Percentiles rank a stretch among this genome's conserved stretches.
Evolutionary conservation across 2,797 vertebrate species (phyloP).

Genomic region (Anguilla marmorata): DNA sequence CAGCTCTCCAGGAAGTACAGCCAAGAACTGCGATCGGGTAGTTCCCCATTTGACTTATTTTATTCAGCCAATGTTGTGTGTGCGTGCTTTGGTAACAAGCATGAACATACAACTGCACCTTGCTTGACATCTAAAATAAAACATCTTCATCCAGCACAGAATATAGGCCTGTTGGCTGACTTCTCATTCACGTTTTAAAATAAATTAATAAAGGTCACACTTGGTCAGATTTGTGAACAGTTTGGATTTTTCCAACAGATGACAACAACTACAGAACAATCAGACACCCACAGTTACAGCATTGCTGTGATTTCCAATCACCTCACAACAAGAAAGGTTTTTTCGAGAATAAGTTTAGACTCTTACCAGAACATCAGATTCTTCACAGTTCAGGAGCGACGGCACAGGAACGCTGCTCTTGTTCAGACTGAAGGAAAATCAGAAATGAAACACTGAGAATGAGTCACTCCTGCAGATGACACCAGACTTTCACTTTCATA

Average conservation of each 20-base stretch:
- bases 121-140: not conserved
- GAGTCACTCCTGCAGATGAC: not conserved
- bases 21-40: not conserved
- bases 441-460: not conserved
- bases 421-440: not conserved
- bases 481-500: not conserved
- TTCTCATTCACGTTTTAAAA: not conserved
- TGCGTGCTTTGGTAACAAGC: not conserved
- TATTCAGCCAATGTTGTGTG: not conserved
- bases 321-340: not conserved
- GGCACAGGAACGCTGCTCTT: not conserved
- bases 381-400: too few species aligned
- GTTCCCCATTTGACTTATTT: not conserved
- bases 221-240: not conserved
- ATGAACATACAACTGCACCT: not conserved
- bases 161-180: not conserved
- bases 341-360: not conserved
- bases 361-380: not conserved
- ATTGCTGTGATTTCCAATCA: not conserved
- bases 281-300: not conserved
- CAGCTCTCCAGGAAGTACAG: not conserved
- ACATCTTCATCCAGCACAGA: not conserved
- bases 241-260: not conserved
- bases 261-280: not conserved
- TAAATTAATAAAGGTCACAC: not conserved